phyloP scores from a whole-genome alignment of 2,113 vertebrate species.

The Tautogolabrus adspersus region DNA sequence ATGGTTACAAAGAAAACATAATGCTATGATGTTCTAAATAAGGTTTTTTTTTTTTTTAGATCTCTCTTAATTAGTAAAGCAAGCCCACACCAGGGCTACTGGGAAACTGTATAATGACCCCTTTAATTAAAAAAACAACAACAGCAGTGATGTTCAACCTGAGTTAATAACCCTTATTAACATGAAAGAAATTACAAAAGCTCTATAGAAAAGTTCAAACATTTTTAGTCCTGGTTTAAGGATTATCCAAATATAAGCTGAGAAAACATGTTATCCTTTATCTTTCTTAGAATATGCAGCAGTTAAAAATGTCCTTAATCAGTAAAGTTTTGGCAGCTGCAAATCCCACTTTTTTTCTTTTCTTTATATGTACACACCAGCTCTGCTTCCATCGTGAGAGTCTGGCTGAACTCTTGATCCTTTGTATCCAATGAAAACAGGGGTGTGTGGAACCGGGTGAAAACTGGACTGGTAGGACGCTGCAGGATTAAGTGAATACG shows the following conservation, averaged over 20 bases:
- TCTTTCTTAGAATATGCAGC: neutral
- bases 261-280: neutral
- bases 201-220: neutral
- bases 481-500: constrained; percentile 27
- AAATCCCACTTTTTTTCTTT: neutral
- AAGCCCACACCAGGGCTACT: neutral
- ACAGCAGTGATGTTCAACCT: neutral
- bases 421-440: constrained; percentile 68
- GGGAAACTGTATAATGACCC: constrained; percentile 1
- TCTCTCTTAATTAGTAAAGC: constrained; percentile 6
- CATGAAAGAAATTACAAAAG: neutral
- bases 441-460: constrained; percentile 53
- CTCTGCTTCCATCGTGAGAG: constrained; percentile 37
- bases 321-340: neutral
- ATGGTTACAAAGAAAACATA: constrained; percentile 19
- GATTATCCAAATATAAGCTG: neutral
- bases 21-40: neutral
- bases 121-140: constrained; percentile 20
- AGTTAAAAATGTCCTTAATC: neutral
- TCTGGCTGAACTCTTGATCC: constrained; percentile 44
- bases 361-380: constrained; percentile 72
- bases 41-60: constrained; percentile 1
- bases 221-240: neutral
- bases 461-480: constrained; percentile 62
- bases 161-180: neutral